Percentiles rank a stretch among this genome's conserved stretches.
These are phyloP conservation scores for Noturus placidus DNA, from an alignment of 2,113 vertebrate species.

Conservation along the genomic window DNA sequence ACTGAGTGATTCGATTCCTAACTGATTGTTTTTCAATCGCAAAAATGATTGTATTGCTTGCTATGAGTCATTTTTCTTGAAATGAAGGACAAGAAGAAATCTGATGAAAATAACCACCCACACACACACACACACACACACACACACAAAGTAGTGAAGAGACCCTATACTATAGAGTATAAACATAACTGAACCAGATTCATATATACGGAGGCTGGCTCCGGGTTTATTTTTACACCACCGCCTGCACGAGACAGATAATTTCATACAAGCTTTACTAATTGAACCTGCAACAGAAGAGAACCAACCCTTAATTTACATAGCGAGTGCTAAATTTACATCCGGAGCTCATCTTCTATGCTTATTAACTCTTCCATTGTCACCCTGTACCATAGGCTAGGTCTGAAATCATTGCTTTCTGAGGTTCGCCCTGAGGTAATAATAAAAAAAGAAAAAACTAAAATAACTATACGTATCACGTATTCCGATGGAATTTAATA, in stretches of 20 bases:
- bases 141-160: background rate
- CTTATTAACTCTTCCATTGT: background rate
- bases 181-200: background rate
- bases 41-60: background rate
- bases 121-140: background rate
- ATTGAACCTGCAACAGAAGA: constrained; percentile 15
- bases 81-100: background rate
- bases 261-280: background rate
- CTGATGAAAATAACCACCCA: background rate
- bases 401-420: constrained; percentile 3
- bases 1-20: too few species aligned
- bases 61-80: background rate
- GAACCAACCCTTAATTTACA: background rate
- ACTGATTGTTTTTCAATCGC: background rate
- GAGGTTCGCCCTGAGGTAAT: constrained; percentile 42
- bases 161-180: background rate
- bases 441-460: background rate
- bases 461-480: constrained; percentile 12
- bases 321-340: background rate
- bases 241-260: background rate
- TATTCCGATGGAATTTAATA: constrained; percentile 17
- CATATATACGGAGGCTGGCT: background rate
- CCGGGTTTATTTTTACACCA: background rate
- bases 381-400: background rate
- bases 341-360: background rate